Conservation (phyloP, 2,113 vertebrate genomes). For the Chamaea fasciata region DNA sequence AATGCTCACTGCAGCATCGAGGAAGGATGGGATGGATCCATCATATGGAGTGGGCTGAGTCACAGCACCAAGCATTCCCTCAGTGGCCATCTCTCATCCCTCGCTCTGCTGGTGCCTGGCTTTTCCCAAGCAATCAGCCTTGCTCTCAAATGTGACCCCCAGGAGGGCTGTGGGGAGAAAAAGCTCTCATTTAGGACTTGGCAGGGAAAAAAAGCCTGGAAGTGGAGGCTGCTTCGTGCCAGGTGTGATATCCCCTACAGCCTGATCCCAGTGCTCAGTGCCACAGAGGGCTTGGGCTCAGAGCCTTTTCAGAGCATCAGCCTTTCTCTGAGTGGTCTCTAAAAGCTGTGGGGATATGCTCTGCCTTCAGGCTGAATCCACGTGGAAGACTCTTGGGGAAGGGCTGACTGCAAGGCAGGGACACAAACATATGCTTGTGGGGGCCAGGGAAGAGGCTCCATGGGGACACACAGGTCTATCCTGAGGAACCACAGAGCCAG, state of each 20-base stretch:
- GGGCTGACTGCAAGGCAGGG: neutral
- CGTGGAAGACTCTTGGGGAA: neutral
- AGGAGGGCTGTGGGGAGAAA: neutral
- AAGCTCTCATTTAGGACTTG: neutral
- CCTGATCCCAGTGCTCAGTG: neutral
- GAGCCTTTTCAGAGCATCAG: neutral
- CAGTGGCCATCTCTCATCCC: neutral
- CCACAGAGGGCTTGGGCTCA: neutral
- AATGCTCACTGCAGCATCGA: accelerated
- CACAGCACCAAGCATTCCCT: neutral
- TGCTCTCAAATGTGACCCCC: neutral
- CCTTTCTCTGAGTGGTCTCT: neutral
- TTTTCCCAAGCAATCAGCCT: slow-evolving; percentile 7
- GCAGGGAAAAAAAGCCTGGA: neutral
- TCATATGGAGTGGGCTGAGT: neutral
- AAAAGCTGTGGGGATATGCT: neutral
- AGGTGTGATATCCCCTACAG: accelerated
- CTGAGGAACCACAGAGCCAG: neutral
- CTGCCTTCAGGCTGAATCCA: neutral
- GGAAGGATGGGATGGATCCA: neutral
- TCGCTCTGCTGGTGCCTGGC: accelerated
- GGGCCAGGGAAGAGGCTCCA: neutral
- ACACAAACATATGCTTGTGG: neutral
- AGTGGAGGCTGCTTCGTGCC: neutral
- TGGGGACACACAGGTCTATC: neutral